Conservation (phyloP, 2,888 invertebrate genomes). For the Tenthredo amoena region DNA sequence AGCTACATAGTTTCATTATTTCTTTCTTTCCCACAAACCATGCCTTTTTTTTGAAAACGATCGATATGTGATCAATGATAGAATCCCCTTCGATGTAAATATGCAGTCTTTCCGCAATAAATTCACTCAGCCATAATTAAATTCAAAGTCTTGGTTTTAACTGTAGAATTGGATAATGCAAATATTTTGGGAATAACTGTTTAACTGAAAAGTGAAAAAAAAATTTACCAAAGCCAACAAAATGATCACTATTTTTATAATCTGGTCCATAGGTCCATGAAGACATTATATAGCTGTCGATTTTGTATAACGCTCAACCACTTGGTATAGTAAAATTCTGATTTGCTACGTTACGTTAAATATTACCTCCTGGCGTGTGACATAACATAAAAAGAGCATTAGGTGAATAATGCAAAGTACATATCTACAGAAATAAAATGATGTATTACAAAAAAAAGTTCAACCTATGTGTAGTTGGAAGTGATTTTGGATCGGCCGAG, state of each 20-base stretch:
- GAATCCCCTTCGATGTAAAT: neutral
- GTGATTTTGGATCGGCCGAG: conserved; percentile 60
- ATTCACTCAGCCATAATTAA: neutral
- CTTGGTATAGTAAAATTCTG: conserved; percentile 33
- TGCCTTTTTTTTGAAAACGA: neutral
- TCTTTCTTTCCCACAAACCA: neutral
- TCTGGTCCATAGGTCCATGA: neutral
- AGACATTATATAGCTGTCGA: neutral
- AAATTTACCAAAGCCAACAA: neutral
- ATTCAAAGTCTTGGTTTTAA: neutral
- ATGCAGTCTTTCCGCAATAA: too few relatives aligned
- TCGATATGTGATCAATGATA: neutral
- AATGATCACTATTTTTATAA: neutral
- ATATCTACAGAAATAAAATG: conserved; percentile 60
- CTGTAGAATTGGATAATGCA: neutral
- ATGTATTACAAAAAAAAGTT: conserved; percentile 47
- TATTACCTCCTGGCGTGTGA: conserved; percentile 48
- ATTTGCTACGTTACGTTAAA: conserved; percentile 21
- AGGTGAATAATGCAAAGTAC: conserved; percentile 65
- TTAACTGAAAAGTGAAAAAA: neutral
- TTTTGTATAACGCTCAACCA: neutral
- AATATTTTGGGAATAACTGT: neutral
- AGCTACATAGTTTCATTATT: neutral
- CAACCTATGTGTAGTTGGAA: conserved; percentile 57
- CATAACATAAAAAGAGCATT: conserved; percentile 69